Percentiles rank a stretch among this genome's conserved stretches.
These are phyloP conservation scores for Acleris laterana DNA, from an alignment of 2,888 invertebrate genomes.

Conservation along the genomic window DNA sequence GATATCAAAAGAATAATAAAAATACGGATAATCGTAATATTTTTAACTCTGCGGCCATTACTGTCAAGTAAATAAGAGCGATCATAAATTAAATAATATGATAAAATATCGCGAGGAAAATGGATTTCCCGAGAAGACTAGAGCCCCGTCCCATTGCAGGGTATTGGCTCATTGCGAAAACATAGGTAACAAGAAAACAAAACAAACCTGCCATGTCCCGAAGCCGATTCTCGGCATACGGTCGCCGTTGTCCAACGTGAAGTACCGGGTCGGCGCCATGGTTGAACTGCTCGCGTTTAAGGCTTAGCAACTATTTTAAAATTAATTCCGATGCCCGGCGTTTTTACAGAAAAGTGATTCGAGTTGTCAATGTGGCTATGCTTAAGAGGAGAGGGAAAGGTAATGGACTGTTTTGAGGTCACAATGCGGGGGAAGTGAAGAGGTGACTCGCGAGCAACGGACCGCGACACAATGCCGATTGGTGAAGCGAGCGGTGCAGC, in stretches of 20 bases:
- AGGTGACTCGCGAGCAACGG: conserved; percentile 46
- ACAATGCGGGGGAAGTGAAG: conserved; percentile 6
- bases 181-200: too few species aligned
- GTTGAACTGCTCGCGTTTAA: conserved; percentile 2
- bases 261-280: conserved; percentile 65
- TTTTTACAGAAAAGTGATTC: conserved; percentile 5
- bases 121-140: too few species aligned
- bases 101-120: too few species aligned
- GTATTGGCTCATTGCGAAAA: background rate
- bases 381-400: too few species aligned
- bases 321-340: background rate
- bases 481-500: conserved; percentile 46
- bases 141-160: too few species aligned
- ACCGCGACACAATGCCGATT: conserved; percentile 28
- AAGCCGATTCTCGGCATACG: conserved; percentile 89
- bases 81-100: too few species aligned
- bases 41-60: too few species aligned
- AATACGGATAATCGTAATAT: too few species aligned
- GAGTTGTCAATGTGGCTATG: too few species aligned
- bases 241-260: conserved; percentile 77
- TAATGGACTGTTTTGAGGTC: background rate
- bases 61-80: background rate
- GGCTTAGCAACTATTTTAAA: too few species aligned
- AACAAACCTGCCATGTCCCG: conserved; percentile 90
- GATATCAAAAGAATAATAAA: too few species aligned